Evolutionary conservation across 2,113 vertebrate genomes (phyloP).

Genomic region (Vulpes ferrilata): DNA sequence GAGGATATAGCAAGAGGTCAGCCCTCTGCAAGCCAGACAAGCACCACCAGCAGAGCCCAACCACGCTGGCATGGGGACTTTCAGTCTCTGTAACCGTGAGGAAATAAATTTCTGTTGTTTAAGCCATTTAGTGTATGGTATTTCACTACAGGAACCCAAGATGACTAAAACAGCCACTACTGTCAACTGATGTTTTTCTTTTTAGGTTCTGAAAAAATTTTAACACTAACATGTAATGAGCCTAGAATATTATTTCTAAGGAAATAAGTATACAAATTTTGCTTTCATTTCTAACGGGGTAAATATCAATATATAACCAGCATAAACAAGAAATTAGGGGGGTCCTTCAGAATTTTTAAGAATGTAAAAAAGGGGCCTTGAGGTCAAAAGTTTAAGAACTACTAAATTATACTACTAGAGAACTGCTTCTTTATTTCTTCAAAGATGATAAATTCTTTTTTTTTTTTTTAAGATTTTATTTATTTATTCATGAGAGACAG

Average conservation of each 20-base stretch:
- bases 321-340: not conserved
- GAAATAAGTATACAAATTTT: not conserved
- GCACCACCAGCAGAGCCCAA: not conserved
- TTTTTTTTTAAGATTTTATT: not conserved
- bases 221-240: not conserved
- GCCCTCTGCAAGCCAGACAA: not conserved
- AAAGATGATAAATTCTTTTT: not conserved
- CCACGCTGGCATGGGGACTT: not conserved
- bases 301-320: not conserved
- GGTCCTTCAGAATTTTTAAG: not conserved
- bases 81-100: not conserved
- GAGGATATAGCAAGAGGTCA: not conserved
- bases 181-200: not conserved
- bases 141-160: not conserved
- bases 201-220: not conserved
- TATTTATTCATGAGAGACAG: too few relatives aligned
- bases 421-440: not conserved
- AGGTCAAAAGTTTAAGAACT: not conserved
- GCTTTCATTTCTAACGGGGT: not conserved
- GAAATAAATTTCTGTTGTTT: slow-evolving; percentile 13
- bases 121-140: not conserved
- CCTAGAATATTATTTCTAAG: not conserved
- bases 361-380: not conserved
- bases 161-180: not conserved
- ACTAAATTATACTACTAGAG: not conserved